These are phyloP conservation scores for Listrodromus nycthemerus DNA, from an alignment of 2,888 invertebrate genomes.

Conservation along the genomic window DNA sequence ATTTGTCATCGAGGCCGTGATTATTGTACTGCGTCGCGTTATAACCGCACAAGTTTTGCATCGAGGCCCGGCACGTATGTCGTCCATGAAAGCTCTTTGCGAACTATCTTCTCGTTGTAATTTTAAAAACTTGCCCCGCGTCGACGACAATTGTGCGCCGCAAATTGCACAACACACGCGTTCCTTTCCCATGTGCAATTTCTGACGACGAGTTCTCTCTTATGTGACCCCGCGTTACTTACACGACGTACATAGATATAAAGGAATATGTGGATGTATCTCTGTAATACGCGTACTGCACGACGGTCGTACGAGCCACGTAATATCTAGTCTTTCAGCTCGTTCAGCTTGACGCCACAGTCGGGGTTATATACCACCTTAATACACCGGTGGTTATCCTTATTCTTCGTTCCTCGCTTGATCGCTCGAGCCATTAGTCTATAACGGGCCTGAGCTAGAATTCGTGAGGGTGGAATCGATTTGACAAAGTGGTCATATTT, in stretches of 20 bases:
- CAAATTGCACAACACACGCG: conserved; percentile 34
- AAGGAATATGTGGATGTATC: background rate
- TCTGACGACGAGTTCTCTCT: conserved; percentile 20
- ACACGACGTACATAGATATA: background rate
- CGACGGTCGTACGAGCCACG: conserved; percentile 51
- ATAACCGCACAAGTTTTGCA: conserved; percentile 12
- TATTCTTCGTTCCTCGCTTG: background rate
- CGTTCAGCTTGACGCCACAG: conserved; percentile 29
- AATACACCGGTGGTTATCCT: conserved; percentile 5
- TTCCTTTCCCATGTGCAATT: conserved; percentile 56
- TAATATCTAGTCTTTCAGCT: conserved; percentile 54
- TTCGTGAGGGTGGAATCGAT: background rate
- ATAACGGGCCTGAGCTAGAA: background rate
- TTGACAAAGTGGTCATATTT: background rate
- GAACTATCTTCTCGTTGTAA: conserved; percentile 22
- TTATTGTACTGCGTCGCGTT: conserved; percentile 26
- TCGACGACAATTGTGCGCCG: background rate
- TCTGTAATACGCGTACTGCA: conserved; percentile 25
- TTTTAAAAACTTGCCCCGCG: conserved; percentile 42
- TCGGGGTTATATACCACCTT: conserved; percentile 20
- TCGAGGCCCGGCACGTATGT: conserved; percentile 4
- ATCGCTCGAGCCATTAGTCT: conserved; percentile 14
- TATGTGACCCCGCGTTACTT: conserved; percentile 22
- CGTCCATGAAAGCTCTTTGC: conserved; percentile 43
- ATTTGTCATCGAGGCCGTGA: conserved; percentile 61